A percentile compares a stretch with the other conserved stretches of the same genome.
phyloP scores from a whole-genome alignment of 2,113 vertebrate species.

The Callipepla squamata region DNA sequence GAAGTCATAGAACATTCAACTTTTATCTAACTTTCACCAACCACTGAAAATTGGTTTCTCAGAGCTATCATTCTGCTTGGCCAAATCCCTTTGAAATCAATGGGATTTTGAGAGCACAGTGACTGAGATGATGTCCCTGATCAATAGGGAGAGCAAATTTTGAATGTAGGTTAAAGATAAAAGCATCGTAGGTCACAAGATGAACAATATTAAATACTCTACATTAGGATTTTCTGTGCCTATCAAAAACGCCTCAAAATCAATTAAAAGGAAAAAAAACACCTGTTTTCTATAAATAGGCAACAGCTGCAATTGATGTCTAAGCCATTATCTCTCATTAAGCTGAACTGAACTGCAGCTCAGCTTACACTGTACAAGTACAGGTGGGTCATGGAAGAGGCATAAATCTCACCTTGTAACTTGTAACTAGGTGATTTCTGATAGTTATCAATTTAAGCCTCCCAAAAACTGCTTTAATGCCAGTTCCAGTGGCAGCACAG shows the following conservation, averaged over 20 bases:
- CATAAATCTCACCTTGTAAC: slow-evolving; percentile 9
- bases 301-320: background rate
- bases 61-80: background rate
- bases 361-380: background rate
- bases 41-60: background rate
- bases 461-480: background rate
- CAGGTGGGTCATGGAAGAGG: background rate
- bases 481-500: background rate
- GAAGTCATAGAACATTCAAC: background rate
- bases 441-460: slow-evolving; percentile 15
- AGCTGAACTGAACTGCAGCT: background rate
- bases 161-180: background rate
- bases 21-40: background rate
- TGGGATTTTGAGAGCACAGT: slow-evolving; percentile 21
- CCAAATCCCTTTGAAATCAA: slow-evolving; percentile 39
- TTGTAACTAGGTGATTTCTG: slow-evolving; percentile 9
- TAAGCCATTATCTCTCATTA: background rate
- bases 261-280: background rate
- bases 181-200: background rate
- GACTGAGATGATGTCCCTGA: background rate
- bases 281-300: background rate
- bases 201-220: background rate
- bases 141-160: background rate
- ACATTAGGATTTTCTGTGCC: background rate
- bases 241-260: background rate